These are phyloP conservation scores for Erebia epiphron DNA, from an alignment of 2,888 invertebrate genomes.

Conservation along the genomic window DNA sequence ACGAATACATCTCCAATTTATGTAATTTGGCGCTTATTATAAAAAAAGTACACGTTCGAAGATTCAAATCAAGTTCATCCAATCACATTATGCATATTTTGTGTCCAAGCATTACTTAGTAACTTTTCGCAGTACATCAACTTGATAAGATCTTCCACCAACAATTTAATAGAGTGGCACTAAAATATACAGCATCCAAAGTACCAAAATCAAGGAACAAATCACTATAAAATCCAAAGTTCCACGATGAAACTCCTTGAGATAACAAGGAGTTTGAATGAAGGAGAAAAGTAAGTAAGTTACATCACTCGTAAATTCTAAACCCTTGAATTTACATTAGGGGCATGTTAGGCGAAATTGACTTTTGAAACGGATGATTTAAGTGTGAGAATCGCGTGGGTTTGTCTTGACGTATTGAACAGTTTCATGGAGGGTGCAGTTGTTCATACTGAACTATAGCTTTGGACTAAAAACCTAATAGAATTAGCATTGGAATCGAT, in stretches of 20 bases:
- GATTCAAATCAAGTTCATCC: background rate
- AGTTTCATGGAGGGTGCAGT: constrained; percentile 23
- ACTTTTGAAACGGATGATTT: background rate
- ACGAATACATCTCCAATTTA: too few species aligned
- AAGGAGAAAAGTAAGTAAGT: constrained; percentile 34
- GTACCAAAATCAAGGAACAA: constrained; percentile 29
- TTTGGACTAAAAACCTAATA: constrained; percentile 65
- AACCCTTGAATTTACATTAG: constrained; percentile 28
- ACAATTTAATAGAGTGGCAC: constrained; percentile 12
- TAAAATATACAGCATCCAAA: constrained; percentile 23
- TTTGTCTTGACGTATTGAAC: constrained; percentile 25
- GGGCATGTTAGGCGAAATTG: constrained; percentile 15
- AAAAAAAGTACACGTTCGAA: background rate
- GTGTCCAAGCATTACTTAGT: background rate
- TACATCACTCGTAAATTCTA: constrained; percentile 36
- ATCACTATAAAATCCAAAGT: constrained; percentile 35
- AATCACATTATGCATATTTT: constrained; percentile 5
- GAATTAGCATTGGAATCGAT: constrained; percentile 71
- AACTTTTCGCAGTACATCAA: constrained; percentile 12
- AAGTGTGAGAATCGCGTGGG: constrained; percentile 29
- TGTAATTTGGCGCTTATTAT: too few species aligned
- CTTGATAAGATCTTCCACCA: background rate
- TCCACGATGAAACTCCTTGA: constrained; percentile 29
- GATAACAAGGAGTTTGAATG: constrained; percentile 34
- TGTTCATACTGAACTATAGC: constrained; percentile 40